Evolutionary conservation across 2,113 vertebrate genomes (phyloP), one percentile per base, ranked within the genome.

Genomic region (Lontra canadensis): DNA sequence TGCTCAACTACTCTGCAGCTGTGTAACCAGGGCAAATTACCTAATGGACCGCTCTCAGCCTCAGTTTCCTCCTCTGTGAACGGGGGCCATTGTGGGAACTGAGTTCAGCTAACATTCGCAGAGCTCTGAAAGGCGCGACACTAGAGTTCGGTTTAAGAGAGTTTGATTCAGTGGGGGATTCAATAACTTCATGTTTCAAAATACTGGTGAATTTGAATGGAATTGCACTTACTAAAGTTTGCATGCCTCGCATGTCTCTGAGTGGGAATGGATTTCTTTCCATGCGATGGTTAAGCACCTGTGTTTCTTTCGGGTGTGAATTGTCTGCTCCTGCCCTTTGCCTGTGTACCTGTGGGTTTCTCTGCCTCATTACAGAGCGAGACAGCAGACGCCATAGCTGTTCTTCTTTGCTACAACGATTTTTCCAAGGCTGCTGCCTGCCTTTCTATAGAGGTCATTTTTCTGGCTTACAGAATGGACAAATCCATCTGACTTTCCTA

Each of bases 121-220:
- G 79, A 42, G 49, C 59, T 69, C 67, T 79, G 21, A 17, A 34
- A 29, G 10, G 79, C 8, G 0, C 3, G 21, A 39, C 55, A 15
- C 0, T 5, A 55, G 47, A 76, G 79, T 42, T n/a, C 86, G 17
- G n/a, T 90, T 79, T 71, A 71, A 93, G 85, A 93, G 85, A 47
- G 88, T 14, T 17, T 93, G 63, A 76, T 81, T 88, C 95, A 61
- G 93, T 1, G 0, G 61, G 42, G 47, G 88, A 82, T 91, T 39
- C 81, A 94, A 95, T 61, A 86, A 78, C 71, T 76, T 65, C 52
- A 0, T 76, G 96, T 88, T 96, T 95, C 88, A 88, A 97, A 93
- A 96, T 97, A 94, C 91, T 93, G 92, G 96, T 97, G 95, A n/a
- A 73, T 93, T 80, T 95, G 93, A 93, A 83, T 82, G 67, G 78